Evolutionary conservation across 92 coral and sea anemone species (phyloP).

Genomic region (Isaurus tuberculatus): DNA sequence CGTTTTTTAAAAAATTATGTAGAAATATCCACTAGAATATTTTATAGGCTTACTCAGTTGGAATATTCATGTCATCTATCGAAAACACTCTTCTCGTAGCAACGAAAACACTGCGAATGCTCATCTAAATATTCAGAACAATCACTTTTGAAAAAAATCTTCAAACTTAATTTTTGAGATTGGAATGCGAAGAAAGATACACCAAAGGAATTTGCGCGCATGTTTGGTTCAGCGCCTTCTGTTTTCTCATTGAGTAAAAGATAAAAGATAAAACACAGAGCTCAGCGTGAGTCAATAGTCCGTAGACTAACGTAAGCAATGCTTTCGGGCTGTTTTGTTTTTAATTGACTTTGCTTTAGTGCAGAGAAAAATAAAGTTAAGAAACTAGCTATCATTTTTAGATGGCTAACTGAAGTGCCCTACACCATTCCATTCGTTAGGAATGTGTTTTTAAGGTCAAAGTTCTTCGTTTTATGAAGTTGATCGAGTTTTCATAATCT

Average conservation of each 20-base stretch:
- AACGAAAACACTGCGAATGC: neutral
- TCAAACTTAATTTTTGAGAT: neutral
- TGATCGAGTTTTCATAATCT: neutral
- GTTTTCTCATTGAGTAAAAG: neutral
- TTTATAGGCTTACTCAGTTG: too few relatives aligned
- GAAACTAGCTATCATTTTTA: neutral
- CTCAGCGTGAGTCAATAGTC: conserved; percentile 10
- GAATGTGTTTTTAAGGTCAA: neutral
- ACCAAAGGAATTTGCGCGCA: too few relatives aligned
- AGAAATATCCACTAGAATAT: too few relatives aligned
- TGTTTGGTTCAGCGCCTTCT: too few relatives aligned
- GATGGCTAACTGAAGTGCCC: neutral
- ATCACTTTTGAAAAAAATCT: neutral
- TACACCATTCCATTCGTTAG: neutral
- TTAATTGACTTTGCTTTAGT: neutral
- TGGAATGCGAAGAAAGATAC: neutral
- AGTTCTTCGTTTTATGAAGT: neutral
- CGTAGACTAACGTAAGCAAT: conserved; percentile 18
- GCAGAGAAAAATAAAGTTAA: neutral
- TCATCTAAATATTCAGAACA: neutral
- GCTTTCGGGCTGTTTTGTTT: conserved; percentile 1
- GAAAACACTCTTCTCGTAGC: too few relatives aligned
- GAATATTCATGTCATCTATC: too few relatives aligned
- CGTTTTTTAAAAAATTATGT: too few relatives aligned
- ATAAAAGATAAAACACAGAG: neutral